These are phyloP conservation scores for Lasius platythorax DNA, from an alignment of 2,888 invertebrate genomes.

Conservation along the genomic window DNA sequence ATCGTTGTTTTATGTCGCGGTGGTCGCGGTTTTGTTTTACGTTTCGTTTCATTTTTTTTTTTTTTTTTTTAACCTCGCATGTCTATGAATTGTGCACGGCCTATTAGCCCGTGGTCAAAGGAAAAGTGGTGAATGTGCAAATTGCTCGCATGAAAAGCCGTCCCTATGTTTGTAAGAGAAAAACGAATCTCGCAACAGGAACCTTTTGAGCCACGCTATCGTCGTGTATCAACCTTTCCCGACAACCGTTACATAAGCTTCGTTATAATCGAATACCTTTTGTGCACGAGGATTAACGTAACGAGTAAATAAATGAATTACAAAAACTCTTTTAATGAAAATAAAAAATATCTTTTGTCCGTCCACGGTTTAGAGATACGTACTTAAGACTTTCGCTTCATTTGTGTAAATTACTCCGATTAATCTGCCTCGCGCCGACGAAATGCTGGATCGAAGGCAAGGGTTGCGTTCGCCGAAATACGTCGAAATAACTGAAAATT, in stretches of 20 bases:
- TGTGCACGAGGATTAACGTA: background rate
- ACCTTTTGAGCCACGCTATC: background rate
- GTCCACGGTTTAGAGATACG: background rate
- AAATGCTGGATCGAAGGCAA: background rate
- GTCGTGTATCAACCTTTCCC: background rate
- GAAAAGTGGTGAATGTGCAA: constrained; percentile 62
- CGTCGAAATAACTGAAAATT: background rate
- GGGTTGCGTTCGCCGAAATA: background rate
- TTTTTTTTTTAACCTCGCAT: background rate
- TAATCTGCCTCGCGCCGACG: background rate
- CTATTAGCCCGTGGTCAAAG: constrained; percentile 69
- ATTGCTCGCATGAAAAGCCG: constrained; percentile 64
- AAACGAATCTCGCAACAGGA: constrained; percentile 20
- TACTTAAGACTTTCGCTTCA: background rate
- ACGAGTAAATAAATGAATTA: background rate
- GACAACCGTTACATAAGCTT: background rate
- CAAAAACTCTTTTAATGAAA: background rate
- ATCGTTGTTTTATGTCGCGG: constrained; percentile 9
- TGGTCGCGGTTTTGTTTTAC: constrained; percentile 7
- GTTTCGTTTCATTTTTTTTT: background rate
- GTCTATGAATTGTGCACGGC: constrained; percentile 63
- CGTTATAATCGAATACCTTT: constrained; percentile 25
- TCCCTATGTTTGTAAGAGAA: constrained; percentile 18
- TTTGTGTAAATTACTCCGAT: constrained; percentile 6
- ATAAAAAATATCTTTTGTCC: background rate